Evolutionary conservation across 1,140 invertebrate species (phyloP).

Genomic region (Vanessa atalanta): DNA sequence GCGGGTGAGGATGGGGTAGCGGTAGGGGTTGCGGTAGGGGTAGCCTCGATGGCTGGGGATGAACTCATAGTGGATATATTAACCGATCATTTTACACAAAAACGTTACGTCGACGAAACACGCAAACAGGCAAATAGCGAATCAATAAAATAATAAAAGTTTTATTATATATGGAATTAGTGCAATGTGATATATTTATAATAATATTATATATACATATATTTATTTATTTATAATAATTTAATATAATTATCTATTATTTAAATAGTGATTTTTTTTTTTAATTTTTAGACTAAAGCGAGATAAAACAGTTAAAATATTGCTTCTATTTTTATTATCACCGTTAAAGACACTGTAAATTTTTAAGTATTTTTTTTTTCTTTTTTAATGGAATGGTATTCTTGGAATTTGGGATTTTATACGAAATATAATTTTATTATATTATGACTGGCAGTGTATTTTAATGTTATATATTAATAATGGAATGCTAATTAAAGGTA

Average conservation of each 20-base stretch:
- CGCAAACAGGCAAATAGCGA: background rate
- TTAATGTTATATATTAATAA: constrained; percentile 7
- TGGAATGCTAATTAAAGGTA: constrained; percentile 37
- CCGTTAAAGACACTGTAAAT: constrained; percentile 40
- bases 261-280: background rate
- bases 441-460: constrained; percentile 38
- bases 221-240: background rate
- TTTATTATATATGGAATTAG: background rate
- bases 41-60: constrained; percentile 67
- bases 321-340: constrained; percentile 32
- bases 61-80: constrained; percentile 61
- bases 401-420: constrained; percentile 26
- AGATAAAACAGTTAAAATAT: background rate
- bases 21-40: constrained; percentile 49
- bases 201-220: background rate
- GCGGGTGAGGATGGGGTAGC: constrained; percentile 66
- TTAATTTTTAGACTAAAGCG: background rate
- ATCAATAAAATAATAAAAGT: background rate
- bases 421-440: constrained; percentile 23
- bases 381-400: constrained; percentile 32
- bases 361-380: constrained; percentile 17
- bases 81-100: constrained; percentile 52
- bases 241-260: background rate
- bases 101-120: background rate
- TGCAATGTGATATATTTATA: background rate